Base-by-base conservation (phyloP, 2,113 vertebrate species). In the Nesogale talazaci region DNA sequence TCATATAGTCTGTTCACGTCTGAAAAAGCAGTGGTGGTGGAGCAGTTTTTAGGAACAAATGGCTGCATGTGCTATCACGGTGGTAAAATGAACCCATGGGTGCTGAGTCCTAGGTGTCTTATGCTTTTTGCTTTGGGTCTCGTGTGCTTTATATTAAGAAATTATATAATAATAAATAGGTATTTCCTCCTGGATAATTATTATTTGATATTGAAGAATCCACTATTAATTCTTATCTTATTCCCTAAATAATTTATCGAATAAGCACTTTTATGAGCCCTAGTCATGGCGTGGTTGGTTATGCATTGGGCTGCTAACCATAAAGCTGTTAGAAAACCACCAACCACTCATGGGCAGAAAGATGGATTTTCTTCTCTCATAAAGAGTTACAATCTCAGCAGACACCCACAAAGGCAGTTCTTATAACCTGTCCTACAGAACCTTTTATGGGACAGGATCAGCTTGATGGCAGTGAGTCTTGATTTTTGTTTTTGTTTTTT, bases 81-180 rank as follows among this genome's bases (percentile, higher is more conserved):
- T 75, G 20, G 22, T 0, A 78, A 14, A 83, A 76, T 25, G 88
- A 34, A 93, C 25, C 1, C 12, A 0, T 6, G 7, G 20, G n/a
- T 38, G 57, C 2, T 1, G 19, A 59, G 20, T 23, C 23, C 72
- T 61, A 3, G 61, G 20, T 88, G 78, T 25, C 40, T 19, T 27
- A 2, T 17, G 16, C 3, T 23, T 84, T 92, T 88, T 59, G 34
- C 5, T 86, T 88, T 57, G 74, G 12, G 22, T 61, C 1, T 22
- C 80, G 25, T 56, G 15, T 65, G 86, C 31, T 65, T 86, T 81
- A 34, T 75, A 75, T 87, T 86, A 81, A n/a, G 22, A 79, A 81
- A 61, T 2, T 59, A 38, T 5, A 1, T 40, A 1, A 90, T 3
- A 65, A 78, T 38, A 31, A 70, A 86, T 52, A 52, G 46, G 46